A percentile compares a stretch with the other conserved stretches of the same genome.
Conservation (phyloP, 2,797 vertebrate species). For the Eidolon dupreanum region DNA sequence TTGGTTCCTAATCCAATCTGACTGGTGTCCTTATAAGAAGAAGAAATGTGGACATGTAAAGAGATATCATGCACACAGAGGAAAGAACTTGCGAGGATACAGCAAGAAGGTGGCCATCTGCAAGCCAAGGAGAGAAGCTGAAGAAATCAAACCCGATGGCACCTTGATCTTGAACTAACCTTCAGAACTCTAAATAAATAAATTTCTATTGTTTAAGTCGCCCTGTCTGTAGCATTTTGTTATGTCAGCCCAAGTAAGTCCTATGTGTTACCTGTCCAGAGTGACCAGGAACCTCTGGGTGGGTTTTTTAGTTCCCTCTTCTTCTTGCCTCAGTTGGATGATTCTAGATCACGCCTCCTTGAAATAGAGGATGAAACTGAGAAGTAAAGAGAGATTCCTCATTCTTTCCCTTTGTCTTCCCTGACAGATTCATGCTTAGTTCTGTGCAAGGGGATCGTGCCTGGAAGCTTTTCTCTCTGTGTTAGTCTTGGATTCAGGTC, state of each 20-base stretch:
- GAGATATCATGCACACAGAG: not conserved
- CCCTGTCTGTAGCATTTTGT: not conserved
- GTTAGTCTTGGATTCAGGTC: not conserved
- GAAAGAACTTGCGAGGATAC: not conserved
- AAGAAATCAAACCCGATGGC: not conserved
- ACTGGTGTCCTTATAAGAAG: not conserved
- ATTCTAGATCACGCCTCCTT: not conserved
- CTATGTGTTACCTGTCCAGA: not conserved
- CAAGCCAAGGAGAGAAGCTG: not conserved
- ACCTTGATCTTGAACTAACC: not conserved
- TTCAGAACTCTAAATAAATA: not conserved
- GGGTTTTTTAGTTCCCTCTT: not conserved
- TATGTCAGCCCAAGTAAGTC: not conserved
- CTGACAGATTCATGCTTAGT: not conserved
- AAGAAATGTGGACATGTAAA: not conserved
- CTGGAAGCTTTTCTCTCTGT: not conserved
- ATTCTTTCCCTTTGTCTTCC: not conserved
- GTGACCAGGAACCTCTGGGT: not conserved
- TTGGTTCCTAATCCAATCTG: not conserved
- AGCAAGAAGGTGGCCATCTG: not conserved
- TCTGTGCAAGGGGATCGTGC: not conserved
- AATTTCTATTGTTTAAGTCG: not conserved
- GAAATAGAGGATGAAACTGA: not conserved
- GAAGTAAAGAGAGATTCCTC: not conserved
- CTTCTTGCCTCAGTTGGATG: not conserved